Percentiles rank a stretch among this genome's conserved stretches.
Conservation (phyloP, 2,888 invertebrate genomes). For the Margaritifera margaritifera region DNA sequence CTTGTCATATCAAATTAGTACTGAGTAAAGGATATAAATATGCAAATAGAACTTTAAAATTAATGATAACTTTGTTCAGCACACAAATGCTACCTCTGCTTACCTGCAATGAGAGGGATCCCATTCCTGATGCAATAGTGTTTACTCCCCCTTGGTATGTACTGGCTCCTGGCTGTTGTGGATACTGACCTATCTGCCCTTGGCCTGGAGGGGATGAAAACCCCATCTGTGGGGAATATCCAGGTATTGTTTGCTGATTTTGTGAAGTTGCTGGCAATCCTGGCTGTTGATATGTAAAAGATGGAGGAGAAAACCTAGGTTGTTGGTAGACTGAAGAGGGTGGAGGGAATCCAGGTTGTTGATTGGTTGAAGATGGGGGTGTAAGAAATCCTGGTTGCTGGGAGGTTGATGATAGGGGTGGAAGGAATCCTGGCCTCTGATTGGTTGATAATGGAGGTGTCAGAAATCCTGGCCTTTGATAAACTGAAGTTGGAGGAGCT, state of each 20-base stretch:
- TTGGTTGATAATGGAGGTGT: constrained; percentile 10
- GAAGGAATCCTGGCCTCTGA: constrained; percentile 22
- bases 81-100: constrained; percentile 17
- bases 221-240: constrained; percentile 1
- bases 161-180: constrained; percentile 3
- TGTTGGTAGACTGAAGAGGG: constrained; percentile 12
- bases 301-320: constrained; percentile 3
- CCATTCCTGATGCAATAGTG: neutral
- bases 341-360: constrained; percentile 25
- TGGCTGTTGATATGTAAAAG: constrained; percentile 11
- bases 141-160: neutral
- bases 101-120: neutral
- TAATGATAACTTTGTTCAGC: constrained; percentile 31
- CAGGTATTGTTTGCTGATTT: constrained; percentile 3
- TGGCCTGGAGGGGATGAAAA: neutral
- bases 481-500: constrained; percentile 2
- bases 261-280: constrained; percentile 22
- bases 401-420: constrained; percentile 9
- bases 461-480: constrained; percentile 10
- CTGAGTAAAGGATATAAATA: too few relatives aligned
- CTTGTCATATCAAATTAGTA: too few relatives aligned
- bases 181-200: neutral
- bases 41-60: constrained; percentile 7
- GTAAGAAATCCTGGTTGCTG: constrained; percentile 26
- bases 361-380: constrained; percentile 18